These are phyloP conservation scores for Pyrocephalus nanus DNA, from an alignment of 2,797 vertebrate species.

Conservation along the genomic window DNA sequence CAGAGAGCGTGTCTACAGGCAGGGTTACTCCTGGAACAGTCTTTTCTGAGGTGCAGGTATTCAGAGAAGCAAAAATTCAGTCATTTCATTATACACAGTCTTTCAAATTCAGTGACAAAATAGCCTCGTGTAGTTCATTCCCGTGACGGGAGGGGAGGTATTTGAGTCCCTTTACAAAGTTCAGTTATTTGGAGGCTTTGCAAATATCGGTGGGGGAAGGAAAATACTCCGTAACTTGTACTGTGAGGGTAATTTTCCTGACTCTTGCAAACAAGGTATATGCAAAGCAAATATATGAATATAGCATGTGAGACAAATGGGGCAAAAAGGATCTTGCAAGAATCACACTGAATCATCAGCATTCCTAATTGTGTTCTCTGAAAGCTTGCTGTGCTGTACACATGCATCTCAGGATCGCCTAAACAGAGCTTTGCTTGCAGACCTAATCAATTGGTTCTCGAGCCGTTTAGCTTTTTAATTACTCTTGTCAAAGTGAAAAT, in stretches of 20 bases:
- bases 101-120: neutral
- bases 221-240: neutral
- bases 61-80: neutral
- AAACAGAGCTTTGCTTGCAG: slow-evolving; percentile 53
- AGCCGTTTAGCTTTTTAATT: slow-evolving; percentile 70
- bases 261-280: neutral
- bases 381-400: neutral
- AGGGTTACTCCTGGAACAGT: neutral
- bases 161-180: neutral
- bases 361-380: neutral
- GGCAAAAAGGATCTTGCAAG: neutral
- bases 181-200: neutral
- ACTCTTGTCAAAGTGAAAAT: slow-evolving; percentile 70
- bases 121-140: neutral
- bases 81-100: neutral
- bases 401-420: neutral
- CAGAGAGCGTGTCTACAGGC: neutral
- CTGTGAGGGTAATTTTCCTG: neutral
- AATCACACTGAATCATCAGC: neutral
- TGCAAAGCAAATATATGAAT: neutral
- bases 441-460: slow-evolving; percentile 67
- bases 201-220: neutral
- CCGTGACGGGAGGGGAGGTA: neutral
- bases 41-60: neutral
- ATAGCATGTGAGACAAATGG: neutral